These are phyloP conservation scores for Lamproptera curius DNA, from an alignment of 2,888 invertebrate species.

Conservation along the genomic window DNA sequence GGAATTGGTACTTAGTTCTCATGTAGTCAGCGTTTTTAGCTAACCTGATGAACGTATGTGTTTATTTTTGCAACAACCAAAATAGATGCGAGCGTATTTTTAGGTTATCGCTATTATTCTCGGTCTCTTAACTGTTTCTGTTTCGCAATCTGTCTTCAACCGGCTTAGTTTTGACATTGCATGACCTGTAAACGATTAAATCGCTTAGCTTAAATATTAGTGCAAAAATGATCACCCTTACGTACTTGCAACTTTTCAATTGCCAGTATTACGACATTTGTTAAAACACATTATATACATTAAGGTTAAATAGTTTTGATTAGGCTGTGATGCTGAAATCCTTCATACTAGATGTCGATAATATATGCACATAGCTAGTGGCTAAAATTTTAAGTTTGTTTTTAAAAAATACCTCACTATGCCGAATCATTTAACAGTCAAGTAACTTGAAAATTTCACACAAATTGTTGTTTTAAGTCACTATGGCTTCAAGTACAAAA, in stretches of 20 bases:
- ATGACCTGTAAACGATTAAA: conserved; percentile 5
- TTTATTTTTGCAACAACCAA: neutral
- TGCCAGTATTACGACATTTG: no score
- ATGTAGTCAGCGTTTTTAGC: neutral
- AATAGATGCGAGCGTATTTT: conserved; percentile 1
- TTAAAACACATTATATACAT: no score
- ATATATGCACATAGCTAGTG: no score
- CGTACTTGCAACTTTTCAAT: neutral
- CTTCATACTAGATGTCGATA: no score
- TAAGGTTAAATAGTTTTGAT: neutral
- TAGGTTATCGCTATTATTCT: neutral
- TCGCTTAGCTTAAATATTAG: neutral
- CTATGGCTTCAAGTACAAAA: no score
- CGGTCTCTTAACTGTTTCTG: neutral
- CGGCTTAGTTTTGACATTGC: conserved; percentile 5
- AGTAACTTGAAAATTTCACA: no score
- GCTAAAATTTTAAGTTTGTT: no score
- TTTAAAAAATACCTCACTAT: no score
- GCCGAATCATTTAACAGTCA: no score
- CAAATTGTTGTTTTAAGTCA: no score
- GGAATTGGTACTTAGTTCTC: neutral
- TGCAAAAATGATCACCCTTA: neutral
- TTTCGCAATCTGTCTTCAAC: conserved; percentile 7
- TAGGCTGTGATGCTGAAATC: no score
- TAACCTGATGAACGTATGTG: neutral